These are phyloP conservation scores for Spea bombifrons DNA, from an alignment of 2,113 vertebrate genomes.

Conservation along the genomic window DNA sequence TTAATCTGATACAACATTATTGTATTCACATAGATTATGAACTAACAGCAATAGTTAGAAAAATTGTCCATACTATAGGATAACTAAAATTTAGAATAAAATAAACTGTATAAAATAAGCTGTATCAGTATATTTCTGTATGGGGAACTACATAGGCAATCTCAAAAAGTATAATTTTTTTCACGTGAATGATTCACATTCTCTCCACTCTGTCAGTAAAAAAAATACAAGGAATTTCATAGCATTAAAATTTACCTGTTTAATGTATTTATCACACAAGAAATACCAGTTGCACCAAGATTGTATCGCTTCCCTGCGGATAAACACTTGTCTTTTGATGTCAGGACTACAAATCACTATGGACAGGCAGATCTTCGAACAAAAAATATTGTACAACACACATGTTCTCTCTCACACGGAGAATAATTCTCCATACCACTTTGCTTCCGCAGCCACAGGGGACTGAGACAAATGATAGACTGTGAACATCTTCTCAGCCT, in stretches of 20 bases:
- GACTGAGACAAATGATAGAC: neutral
- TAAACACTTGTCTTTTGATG: constrained; percentile 46
- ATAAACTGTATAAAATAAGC: too few species aligned
- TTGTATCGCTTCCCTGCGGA: neutral
- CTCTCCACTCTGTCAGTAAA: neutral
- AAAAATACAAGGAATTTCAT: neutral
- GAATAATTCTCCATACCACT: constrained; percentile 1
- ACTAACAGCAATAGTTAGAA: too few species aligned
- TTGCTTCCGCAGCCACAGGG: constrained; percentile 36
- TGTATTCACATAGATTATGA: too few species aligned
- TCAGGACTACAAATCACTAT: constrained; percentile 35
- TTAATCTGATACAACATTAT: too few species aligned
- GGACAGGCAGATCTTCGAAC: constrained; percentile 42
- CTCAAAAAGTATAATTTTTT: too few species aligned
- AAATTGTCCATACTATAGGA: too few species aligned
- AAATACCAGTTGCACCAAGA: constrained; percentile 23
- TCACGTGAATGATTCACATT: neutral
- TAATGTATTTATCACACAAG: constrained; percentile 5
- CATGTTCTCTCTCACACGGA: neutral
- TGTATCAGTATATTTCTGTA: too few species aligned
- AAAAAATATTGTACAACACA: constrained; percentile 8
- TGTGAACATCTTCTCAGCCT: neutral
- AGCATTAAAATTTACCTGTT: neutral
- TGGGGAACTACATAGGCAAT: too few species aligned
- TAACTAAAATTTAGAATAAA: too few species aligned